phyloP scores from a whole-genome alignment of 2,113 vertebrate genomes.

The Synchiropus splendidus region DNA sequence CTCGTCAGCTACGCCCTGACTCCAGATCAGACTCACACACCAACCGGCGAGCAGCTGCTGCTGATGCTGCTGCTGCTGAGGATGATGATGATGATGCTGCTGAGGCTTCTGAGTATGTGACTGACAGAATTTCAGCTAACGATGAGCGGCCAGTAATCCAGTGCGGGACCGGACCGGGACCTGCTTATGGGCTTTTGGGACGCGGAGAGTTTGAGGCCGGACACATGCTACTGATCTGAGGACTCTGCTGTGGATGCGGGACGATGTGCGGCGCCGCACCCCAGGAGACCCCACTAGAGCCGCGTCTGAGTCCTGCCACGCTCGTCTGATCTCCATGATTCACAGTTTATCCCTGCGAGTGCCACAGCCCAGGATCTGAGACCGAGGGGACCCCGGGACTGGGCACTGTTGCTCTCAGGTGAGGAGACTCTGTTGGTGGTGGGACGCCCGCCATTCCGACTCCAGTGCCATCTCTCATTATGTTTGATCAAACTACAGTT shows the following conservation, averaged over 20 bases:
- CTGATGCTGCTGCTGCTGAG: slow-evolving; percentile 21
- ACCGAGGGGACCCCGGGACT: slow-evolving; percentile 8
- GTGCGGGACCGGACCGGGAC: too few relatives aligned
- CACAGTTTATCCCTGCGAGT: slow-evolving; percentile 6
- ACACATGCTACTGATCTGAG: slow-evolving; percentile 41
- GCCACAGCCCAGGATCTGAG: slow-evolving; percentile 32
- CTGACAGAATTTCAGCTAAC: too few relatives aligned
- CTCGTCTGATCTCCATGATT: slow-evolving; percentile 3
- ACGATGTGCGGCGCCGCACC: slow-evolving; percentile 38
- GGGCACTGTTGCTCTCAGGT: slow-evolving; percentile 37
- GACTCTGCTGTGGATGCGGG: slow-evolving; percentile 47
- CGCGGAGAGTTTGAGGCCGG: slow-evolving; percentile 48
- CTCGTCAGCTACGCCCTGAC: slow-evolving; percentile 60
- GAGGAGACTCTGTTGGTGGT: slow-evolving; percentile 33
- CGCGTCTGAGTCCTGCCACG: too few relatives aligned
- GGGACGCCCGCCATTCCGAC: too few relatives aligned
- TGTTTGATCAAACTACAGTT: slow-evolving; percentile 9
- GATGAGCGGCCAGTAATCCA: too few relatives aligned
- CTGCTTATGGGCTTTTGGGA: too few relatives aligned
- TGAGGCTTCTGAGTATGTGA: slow-evolving; percentile 25
- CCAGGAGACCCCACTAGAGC: slow-evolving; percentile 38
- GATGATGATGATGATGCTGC: slow-evolving; percentile 6
- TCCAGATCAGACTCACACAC: slow-evolving; percentile 23
- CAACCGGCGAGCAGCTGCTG: slow-evolving; percentile 30
- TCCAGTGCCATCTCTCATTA: too few relatives aligned